Percentiles rank a stretch among this genome's conserved stretches.
Conservation (phyloP, 2,797 vertebrate genomes). For the Gymnoscopelus microlampas region DNA sequence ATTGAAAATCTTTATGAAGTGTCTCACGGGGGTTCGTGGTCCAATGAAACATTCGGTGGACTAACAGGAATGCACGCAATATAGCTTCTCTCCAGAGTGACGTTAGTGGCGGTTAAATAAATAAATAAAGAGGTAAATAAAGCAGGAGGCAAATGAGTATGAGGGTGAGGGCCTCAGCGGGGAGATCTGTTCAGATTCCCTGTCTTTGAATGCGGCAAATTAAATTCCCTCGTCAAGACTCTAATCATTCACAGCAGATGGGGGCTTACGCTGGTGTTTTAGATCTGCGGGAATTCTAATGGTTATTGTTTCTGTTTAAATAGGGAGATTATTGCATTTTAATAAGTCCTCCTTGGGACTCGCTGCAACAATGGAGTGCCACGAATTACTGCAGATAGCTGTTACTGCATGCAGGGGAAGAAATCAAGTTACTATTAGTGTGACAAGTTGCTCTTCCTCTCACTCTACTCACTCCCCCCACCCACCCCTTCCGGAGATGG, state of each 20-base stretch:
- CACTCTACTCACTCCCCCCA: slow-evolving; percentile 75
- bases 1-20: slow-evolving; percentile 18
- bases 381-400: slow-evolving; percentile 98
- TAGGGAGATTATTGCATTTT: slow-evolving; percentile 99
- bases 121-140: slow-evolving; percentile 78
- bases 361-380: slow-evolving; percentile 96
- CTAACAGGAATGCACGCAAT: slow-evolving; percentile 45
- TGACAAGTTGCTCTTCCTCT: slow-evolving; percentile 97
- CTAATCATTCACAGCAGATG: slow-evolving; percentile 99
- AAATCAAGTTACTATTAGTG: slow-evolving; percentile 97
- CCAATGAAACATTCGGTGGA: slow-evolving; percentile 41
- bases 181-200: slow-evolving; percentile 93
- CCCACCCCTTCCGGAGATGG: slow-evolving; percentile 89
- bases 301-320: slow-evolving; percentile 99
- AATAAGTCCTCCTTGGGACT: slow-evolving; percentile 99
- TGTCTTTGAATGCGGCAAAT: slow-evolving; percentile 99
- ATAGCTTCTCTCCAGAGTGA: slow-evolving; percentile 58
- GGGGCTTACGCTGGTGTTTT: slow-evolving; percentile 95
- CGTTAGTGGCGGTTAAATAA: slow-evolving; percentile 73
- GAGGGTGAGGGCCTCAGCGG: slow-evolving; percentile 92
- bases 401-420: slow-evolving; percentile 95
- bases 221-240: slow-evolving; percentile 99
- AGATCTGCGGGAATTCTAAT: slow-evolving; percentile 99
- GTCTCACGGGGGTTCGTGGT: slow-evolving; percentile 17
- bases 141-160: slow-evolving; percentile 83